phyloP scores from a whole-genome alignment of 2,888 invertebrate species.

The Ditula angustiorana region DNA sequence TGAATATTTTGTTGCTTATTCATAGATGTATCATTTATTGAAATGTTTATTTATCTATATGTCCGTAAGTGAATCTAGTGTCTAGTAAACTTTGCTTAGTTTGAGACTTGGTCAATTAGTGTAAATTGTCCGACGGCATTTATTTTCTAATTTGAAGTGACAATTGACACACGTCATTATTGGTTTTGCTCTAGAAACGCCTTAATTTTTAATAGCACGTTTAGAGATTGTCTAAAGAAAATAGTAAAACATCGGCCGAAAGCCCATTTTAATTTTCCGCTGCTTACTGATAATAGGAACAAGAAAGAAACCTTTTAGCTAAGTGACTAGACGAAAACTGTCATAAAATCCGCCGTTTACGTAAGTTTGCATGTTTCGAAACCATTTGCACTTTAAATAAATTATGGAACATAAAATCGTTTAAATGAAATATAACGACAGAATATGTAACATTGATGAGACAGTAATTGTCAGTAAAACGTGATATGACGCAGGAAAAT shows the following conservation, averaged over 20 bases:
- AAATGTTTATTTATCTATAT: no score
- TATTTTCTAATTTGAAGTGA: no score
- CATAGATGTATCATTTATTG: no score
- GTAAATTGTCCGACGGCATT: no score
- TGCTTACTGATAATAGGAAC: conserved; percentile 15
- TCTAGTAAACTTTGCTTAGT: no score
- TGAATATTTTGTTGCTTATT: no score
- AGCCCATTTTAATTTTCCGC: conserved; percentile 5
- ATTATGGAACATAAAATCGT: conserved; percentile 28
- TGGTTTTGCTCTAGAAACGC: no score
- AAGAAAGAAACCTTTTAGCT: conserved; percentile 21
- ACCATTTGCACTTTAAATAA: conserved; percentile 31
- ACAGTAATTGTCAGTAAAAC: conserved; percentile 60
- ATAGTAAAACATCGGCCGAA: not conserved
- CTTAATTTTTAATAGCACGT: no score
- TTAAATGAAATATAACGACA: conserved; percentile 28
- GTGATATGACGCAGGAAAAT: conserved; percentile 51
- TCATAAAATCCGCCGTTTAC: conserved; percentile 5
- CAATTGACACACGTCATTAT: no score
- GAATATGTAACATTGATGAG: conserved; percentile 59
- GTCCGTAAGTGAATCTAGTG: no score
- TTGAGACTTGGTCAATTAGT: no score
- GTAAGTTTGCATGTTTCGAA: conserved; percentile 19
- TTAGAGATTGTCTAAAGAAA: not conserved
- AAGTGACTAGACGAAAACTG: conserved; percentile 12